Evolutionary conservation across 1,140 invertebrate genomes (phyloP).

Genomic region (Chymomyza costata): DNA sequence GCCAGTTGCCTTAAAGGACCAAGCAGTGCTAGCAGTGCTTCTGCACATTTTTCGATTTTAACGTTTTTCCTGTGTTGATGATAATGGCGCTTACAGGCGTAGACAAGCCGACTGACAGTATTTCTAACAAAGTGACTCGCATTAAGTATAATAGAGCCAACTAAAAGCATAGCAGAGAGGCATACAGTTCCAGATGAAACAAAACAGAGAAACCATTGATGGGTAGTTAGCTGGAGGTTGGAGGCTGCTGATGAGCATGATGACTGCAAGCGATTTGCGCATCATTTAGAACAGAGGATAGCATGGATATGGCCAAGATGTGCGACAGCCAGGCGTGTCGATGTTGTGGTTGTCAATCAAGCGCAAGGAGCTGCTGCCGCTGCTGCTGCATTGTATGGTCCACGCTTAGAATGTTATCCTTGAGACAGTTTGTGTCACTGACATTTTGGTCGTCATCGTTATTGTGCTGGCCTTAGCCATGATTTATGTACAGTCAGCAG

Average conservation of each 20-base stretch:
- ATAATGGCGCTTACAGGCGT: conserved; percentile 63
- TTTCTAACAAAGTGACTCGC: conserved; percentile 72
- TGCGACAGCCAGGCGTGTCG: conserved; percentile 44
- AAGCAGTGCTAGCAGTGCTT: conserved; percentile 29
- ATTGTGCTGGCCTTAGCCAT: conserved; percentile 40
- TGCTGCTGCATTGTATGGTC: no score
- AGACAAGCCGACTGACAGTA: conserved; percentile 56
- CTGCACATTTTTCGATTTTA: conserved; percentile 63
- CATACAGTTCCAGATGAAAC: conserved; percentile 52
- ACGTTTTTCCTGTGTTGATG: conserved; percentile 36
- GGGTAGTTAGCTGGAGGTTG: conserved; percentile 3
- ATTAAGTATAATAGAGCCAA: conserved; percentile 72
- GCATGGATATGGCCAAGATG: conserved; percentile 2
- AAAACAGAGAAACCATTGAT: conserved; percentile 65
- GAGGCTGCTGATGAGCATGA: conserved; percentile 36
- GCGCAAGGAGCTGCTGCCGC: background rate
- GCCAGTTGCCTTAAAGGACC: no score
- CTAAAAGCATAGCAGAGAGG: conserved; percentile 60
- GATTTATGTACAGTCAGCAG: no score
- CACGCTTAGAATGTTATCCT: no score
- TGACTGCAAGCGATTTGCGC: conserved; percentile 63
- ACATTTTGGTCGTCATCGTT: conserved; percentile 5
- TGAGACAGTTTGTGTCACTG: no score
- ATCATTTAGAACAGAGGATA: conserved; percentile 39
- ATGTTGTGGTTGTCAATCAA: conserved; percentile 66